Conservation (phyloP, 2,113 vertebrate species). For the Tupaia tana region DNA sequence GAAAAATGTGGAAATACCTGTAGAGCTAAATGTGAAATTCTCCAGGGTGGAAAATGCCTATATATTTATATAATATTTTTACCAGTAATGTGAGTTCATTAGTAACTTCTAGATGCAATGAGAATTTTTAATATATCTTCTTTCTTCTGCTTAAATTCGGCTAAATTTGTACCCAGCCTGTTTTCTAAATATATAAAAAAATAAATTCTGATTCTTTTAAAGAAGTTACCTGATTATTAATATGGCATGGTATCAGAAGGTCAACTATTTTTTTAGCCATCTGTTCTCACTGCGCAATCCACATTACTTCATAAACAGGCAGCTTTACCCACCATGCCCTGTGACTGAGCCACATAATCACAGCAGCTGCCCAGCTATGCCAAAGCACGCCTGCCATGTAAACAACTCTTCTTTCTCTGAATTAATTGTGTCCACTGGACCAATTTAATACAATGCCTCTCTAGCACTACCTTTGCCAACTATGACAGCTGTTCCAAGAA, state of each 20-base stretch:
- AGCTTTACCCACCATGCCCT: conserved; percentile 64
- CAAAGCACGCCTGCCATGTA: conserved; percentile 71
- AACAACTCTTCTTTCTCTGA: conserved; percentile 66
- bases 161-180: not conserved
- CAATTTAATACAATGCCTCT: conserved; percentile 75
- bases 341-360: conserved; percentile 69
- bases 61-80: conserved; percentile 24
- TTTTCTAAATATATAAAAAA: conserved; percentile 28
- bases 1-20: not conserved
- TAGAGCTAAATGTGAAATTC: conserved; percentile 6
- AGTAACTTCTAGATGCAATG: conserved; percentile 19
- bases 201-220: not conserved
- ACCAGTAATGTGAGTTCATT: conserved; percentile 28
- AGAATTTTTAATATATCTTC: conserved; percentile 9
- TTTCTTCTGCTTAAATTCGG: conserved; percentile 30
- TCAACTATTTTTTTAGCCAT: conserved; percentile 73
- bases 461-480: conserved; percentile 73
- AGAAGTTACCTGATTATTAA: conserved; percentile 34
- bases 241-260: conserved; percentile 62
- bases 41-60: not conserved
- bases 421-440: conserved; percentile 78
- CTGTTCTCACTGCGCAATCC: conserved; percentile 72
- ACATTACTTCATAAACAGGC: conserved; percentile 75
- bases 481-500: conserved; percentile 80
- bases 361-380: conserved; percentile 71